Evolutionary conservation across 1,140 invertebrate genomes (phyloP), one percentile per base, ranked within the genome.

Genomic region (Bombus waltoni): DNA sequence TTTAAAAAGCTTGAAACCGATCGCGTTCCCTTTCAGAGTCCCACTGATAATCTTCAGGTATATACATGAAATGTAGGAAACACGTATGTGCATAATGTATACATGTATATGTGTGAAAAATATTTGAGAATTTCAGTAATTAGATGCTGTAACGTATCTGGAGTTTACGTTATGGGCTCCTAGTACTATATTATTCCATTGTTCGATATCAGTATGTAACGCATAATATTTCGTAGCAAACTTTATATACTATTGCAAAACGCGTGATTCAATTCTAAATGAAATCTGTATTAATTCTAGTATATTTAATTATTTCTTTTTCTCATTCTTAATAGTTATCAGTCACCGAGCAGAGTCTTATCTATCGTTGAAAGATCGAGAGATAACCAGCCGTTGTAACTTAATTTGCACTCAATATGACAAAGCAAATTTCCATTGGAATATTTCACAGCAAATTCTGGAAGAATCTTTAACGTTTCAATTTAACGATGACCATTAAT

Each of bases 1-100:
- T 81, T 81, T 81, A 73, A 81, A 73, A 53, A 28, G 32, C 47
- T 53, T 22, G 38, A 73, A 78, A 42, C 15, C 11, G 70, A 73
- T 81, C 76, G 18, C n/a, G 11, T 47, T 42, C 28, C 32, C 40
- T 70, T 78, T 25, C 82, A 40, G 13, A 10, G 13, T 8, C 11
- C 68, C 5, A 53, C 40, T 35, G 40, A 85, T 65, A 62, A 65
- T 78, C 1, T 42, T 57, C 25, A 78, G 35, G 32, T 83, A 57
- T 32, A 83, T 28, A 8, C 25, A 40, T 8, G 0, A 22, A 22
- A 53, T 53, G n/a, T 6, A 15, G 38, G 35, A 22, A 70, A 70
- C 38, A 38, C 11, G 35, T 25, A 68, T 18, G 15, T 47, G 15
- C 6, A 3, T 18, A 47, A 47, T 1, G 15, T 47, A 47, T 47